Evolutionary conservation across 1,140 invertebrate species (phyloP), one percentile per base, ranked within the genome.

Genomic region (Coelopa frigida): DNA sequence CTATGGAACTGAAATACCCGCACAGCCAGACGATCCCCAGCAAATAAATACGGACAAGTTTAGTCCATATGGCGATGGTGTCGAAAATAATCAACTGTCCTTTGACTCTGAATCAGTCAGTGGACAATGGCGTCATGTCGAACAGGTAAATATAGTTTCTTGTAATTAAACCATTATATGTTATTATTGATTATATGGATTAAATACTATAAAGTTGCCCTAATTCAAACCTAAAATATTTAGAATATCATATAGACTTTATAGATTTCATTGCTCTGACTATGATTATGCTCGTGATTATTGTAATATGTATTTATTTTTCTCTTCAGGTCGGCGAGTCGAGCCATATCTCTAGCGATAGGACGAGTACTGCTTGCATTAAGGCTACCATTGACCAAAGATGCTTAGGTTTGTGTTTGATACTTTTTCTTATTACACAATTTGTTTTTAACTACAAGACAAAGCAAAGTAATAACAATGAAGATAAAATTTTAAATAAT

Each of bases 1-100:
- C 67, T 85, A 88, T 63, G 86, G 86, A 20, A 89, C 86, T 10
- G 76, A 81, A 47, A 70, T 72, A 3, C 76, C 78, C n/a, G 72
- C 78, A 12, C 76, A 78, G 47, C 72, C 73, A 17, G 65, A 71
- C 41, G 73, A 75, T 37, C 63, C 58, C 14, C 61, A 62, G 18
- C 51, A 57, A 33, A 44, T 53, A 33, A 52, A 51, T 33, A 17
- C 35, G 6, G 39, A 38, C 15, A 51, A 58, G 50, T 60, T 59
- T 38, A 48, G 52, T 37, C 21, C 35, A 7, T 63, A 53, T 5
- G 54, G 49, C 44, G 53, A 57, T 40, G 65, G 66, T 22, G 53
- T 66, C 52, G 60, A 51, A 11, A 56, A 64, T 49, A 68, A 68
- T 45, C 53, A 60, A 35, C 53, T 66, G 26, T 57, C 62, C 15